Base-by-base conservation (phyloP, 2,113 vertebrate genomes). In the Formicarius rufipectus region DNA sequence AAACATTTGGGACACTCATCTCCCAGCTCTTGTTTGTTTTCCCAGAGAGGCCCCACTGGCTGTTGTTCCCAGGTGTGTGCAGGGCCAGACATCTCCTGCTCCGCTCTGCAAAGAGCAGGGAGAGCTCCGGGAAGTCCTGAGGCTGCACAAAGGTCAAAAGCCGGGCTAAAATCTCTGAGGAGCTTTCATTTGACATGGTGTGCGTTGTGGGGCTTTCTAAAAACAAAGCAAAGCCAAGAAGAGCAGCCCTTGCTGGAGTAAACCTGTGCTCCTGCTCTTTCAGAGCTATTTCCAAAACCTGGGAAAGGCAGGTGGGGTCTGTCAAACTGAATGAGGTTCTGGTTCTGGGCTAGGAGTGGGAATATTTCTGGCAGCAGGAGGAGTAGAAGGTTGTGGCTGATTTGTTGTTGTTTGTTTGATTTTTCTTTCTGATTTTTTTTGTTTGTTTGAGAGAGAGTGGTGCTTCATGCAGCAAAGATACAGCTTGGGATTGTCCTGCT, bases 131-230 rank as follows among this genome's bases (percentile, higher is more conserved):
- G n/a, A 30, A 52, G 35, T 69, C 81, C 75, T 39, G 35, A 44
- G 68, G 72, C 64, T 72, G 73, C 73, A 82, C 80, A 97, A 96
- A 94, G 94, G 96, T 96, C 94, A 96, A 90, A 94, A 96, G 80
- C 47, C 87, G 89, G n/a, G 6, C 44, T 90, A 21, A 68, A 93
- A 90, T 79, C 58, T 93, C 56, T 7, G 64, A 84, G 80, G 76
- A 90, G 69, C 95, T 91, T 87, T 10, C 3, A 1, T 93, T 80
- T 96, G 90, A 90, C 24, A 4, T 83, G 49, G 74, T 89, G 66
- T 76, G 39, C 68, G 31, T 82, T 27, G 5, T 58, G 45, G 12
- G 76, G 28, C 60, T 72, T 68, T 40, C 35, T 67, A 3, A 45
- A 62, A 49, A 72, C 14, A 8, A 21, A 7, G 6, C 6, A 35